These are phyloP conservation scores for Nomada goodeniana DNA, from an alignment of 2,888 invertebrate species.

Conservation along the genomic window DNA sequence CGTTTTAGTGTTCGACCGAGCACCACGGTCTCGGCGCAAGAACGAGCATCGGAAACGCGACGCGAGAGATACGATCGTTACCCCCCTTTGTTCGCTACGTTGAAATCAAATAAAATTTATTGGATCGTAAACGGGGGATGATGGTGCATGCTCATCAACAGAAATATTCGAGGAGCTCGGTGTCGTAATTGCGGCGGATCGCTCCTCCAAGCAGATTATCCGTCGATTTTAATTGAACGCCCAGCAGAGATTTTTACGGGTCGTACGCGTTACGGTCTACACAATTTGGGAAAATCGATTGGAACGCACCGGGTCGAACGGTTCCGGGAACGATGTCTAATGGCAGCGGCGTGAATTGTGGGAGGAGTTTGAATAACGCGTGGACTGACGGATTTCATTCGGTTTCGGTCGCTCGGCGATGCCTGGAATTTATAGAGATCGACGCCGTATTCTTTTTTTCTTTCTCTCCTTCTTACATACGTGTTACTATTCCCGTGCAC, in stretches of 20 bases:
- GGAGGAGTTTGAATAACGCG: neutral
- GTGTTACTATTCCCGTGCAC: too few relatives aligned
- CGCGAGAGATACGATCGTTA: conserved; percentile 59
- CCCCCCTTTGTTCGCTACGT: conserved; percentile 66
- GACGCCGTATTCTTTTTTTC: too few relatives aligned
- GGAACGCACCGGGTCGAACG: neutral
- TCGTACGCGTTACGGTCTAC: neutral
- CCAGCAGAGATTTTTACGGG: conserved; percentile 62
- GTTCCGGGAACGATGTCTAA: neutral
- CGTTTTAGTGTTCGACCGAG: conserved; percentile 60
- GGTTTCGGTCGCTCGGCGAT: neutral
- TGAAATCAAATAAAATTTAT: conserved; percentile 69
- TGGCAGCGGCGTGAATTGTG: neutral
- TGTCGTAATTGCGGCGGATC: conserved; percentile 21
- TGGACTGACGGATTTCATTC: neutral
- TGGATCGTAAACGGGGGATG: conserved; percentile 62
- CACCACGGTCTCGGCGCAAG: conserved; percentile 8
- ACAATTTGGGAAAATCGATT: neutral
- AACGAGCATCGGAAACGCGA: conserved; percentile 48
- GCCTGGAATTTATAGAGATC: neutral
- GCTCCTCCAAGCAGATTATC: neutral
- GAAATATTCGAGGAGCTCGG: conserved; percentile 60
- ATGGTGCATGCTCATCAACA: conserved; percentile 65
- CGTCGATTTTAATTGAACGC: conserved; percentile 57
- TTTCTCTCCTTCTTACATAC: too few relatives aligned